Evolutionary conservation across 2,888 invertebrate species (phyloP).

Genomic region (Oasisia sp.): DNA sequence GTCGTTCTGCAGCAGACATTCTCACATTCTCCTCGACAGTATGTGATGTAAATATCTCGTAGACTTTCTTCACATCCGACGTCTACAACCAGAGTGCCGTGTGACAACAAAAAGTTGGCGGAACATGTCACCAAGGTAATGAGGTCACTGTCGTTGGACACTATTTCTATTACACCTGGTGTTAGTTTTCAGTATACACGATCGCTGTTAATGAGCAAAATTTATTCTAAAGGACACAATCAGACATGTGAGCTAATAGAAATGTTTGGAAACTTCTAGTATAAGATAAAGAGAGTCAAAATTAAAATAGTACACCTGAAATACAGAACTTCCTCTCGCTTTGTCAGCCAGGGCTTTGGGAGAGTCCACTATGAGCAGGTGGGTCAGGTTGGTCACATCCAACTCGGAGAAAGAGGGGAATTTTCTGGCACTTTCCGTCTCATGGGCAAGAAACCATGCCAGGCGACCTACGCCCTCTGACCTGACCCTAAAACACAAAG

Average conservation of each 20-base stretch:
- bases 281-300: too few species aligned
- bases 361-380: constrained; percentile 49
- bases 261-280: too few species aligned
- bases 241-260: too few species aligned
- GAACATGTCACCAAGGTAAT: neutral
- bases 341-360: constrained; percentile 39
- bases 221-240: too few species aligned
- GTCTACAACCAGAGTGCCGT: constrained; percentile 30
- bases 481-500: constrained; percentile 35
- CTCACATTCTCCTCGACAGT: constrained; percentile 58
- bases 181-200: neutral
- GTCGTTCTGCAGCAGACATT: constrained; percentile 61
- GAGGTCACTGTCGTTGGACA: neutral
- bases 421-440: constrained; percentile 50
- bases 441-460: constrained; percentile 57
- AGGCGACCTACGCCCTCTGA: constrained; percentile 54
- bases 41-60: constrained; percentile 57
- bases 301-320: constrained; percentile 46
- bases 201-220: too few species aligned
- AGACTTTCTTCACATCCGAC: constrained; percentile 58
- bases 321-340: constrained; percentile 52
- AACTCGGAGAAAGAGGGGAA: constrained; percentile 53
- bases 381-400: constrained; percentile 51
- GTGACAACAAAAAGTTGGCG: neutral
- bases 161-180: neutral